phyloP scores from a whole-genome alignment of 2,888 invertebrate species.

The Brassicogethes aeneus region DNA sequence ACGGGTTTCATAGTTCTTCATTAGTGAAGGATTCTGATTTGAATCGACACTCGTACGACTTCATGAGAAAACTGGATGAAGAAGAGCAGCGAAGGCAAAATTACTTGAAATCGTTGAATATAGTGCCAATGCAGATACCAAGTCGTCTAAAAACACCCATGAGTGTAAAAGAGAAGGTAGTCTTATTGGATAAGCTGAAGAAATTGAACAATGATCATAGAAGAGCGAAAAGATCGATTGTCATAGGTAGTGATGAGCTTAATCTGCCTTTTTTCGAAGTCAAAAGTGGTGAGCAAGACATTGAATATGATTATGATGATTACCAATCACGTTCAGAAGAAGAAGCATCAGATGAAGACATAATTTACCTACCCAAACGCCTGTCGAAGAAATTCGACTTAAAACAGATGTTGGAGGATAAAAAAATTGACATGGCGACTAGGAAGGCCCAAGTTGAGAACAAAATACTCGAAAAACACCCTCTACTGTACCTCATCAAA shows the following conservation, averaged over 20 bases:
- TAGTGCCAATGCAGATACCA: neutral
- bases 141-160: constrained; percentile 4
- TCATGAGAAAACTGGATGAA: neutral
- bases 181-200: constrained; percentile 21
- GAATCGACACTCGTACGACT: neutral
- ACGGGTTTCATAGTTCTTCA: neutral
- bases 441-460: neutral
- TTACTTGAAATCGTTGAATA: neutral
- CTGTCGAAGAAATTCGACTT: neutral
- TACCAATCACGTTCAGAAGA: constrained; percentile 6
- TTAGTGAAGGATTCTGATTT: neutral
- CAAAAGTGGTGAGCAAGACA: constrained; percentile 7
- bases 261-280: constrained; percentile 21
- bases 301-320: constrained; percentile 2
- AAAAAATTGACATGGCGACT: neutral
- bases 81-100: neutral
- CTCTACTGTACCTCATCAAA: constrained; percentile 29
- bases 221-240: constrained; percentile 17
- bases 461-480: constrained; percentile 13
- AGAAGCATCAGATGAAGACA: constrained; percentile 8
- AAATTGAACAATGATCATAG: constrained; percentile 17
- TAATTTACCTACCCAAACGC: neutral
- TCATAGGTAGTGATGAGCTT: constrained; percentile 19
- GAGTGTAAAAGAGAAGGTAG: constrained; percentile 9
- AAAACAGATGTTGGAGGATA: neutral